Base-by-base conservation (phyloP, 2,113 vertebrate genomes). In the Antechinus flavipes region DNA sequence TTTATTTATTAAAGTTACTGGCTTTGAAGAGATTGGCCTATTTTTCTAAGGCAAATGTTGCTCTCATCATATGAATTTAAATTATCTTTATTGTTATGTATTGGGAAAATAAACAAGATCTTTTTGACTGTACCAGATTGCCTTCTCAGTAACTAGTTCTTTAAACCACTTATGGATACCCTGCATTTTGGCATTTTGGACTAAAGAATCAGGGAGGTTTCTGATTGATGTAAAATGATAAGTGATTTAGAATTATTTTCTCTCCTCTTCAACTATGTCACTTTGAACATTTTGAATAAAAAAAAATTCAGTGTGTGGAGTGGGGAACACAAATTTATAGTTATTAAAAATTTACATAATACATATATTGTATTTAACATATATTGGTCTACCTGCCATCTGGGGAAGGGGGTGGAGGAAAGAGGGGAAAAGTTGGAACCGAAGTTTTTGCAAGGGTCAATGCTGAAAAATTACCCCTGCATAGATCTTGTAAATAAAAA, bases 41-140 rank as follows among this genome's bases (percentile, higher is more conserved):
- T 27, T 47, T 27, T 90, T 25, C 93, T 92, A 54, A 58, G 90
- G 91, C 49, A 93, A 92, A 94, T 91, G 23, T 46, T 58, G 61
- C 84, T 26, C 53, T 46, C 50, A 89, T 90, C 58, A 27, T 89
- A 95, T 94, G 56, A 89, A 52, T 84, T 93, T 92, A 91, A 54
- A 76, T 93, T 90, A 46, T 94, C 7, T 92, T 95, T 97, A 68
- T 54, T 90, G 24, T 35, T 90, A 46, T 76, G 35, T 97, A 68
- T 68, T 94, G 30, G 50, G 90, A 84, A 58, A 22, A 84, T 42
- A 84, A 42, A 19, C 7, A 35, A 42, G 14, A 1, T 76, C 11
- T 84, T 42, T n/a, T 84, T 42, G 19, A 22, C 19, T 84, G 19
- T 42, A n/a, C 35, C 68, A 84, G 16, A 84, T 23, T 84, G 16